Percentiles rank a stretch among this genome's conserved stretches.
These are phyloP conservation scores for Miichthys miiuy DNA, from an alignment of 2,797 vertebrate species.

Conservation along the genomic window DNA sequence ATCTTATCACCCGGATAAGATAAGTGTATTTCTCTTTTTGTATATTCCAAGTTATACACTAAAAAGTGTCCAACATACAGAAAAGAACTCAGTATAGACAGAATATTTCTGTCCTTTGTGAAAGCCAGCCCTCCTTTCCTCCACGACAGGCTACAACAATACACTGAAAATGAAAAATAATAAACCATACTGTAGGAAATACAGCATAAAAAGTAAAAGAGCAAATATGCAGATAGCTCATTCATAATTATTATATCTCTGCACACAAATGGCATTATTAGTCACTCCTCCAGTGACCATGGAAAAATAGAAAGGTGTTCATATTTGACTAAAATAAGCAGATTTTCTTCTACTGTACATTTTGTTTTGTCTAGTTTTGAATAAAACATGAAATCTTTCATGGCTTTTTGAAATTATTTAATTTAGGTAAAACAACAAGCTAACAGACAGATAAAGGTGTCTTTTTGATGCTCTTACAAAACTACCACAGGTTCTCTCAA, in stretches of 20 bases:
- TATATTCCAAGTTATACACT: not conserved
- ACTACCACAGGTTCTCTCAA: not conserved
- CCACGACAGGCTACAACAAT: not conserved
- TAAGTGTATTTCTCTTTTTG: not conserved
- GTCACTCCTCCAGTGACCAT: not conserved
- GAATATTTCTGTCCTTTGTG: not conserved
- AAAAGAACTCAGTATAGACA: not conserved
- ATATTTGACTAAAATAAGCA: not conserved
- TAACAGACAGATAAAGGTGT: not conserved
- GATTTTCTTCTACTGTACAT: not conserved
- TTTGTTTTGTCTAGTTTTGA: not conserved
- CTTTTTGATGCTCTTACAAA: slow-evolving; percentile 28
- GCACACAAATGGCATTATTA: not conserved
- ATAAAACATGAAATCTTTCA: not conserved
- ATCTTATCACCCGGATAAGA: not conserved
- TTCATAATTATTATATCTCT: slow-evolving; percentile 9
- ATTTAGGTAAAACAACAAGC: not conserved
- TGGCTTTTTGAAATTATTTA: not conserved
- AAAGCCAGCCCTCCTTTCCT: not conserved
- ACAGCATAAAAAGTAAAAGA: not conserved
- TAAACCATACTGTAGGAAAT: not conserved
- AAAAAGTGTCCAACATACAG: not conserved
- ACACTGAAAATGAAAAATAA: not conserved
- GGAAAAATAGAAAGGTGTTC: not conserved
- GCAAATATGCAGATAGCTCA: slow-evolving; percentile 3